Evolutionary conservation across 2,113 vertebrate species (phyloP), one percentile per base, ranked within the genome.

Genomic region (Speoplatyrhinus poulsoni): DNA sequence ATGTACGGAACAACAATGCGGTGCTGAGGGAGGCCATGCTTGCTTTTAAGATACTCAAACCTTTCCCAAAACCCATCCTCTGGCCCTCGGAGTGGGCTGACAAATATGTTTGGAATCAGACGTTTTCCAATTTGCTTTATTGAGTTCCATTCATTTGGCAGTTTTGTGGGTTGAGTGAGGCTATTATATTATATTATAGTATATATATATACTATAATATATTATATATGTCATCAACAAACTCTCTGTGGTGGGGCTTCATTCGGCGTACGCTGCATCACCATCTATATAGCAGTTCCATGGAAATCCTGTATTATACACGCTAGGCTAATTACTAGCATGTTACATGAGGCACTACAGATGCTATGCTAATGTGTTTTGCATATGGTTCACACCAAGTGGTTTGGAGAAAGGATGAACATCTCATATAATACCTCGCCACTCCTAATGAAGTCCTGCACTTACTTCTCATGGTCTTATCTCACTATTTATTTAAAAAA

Each of bases 141-240:
- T 0, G 72, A 75, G 77, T 79, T 79, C 55, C 50, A 68, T 49
- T 11, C n/a, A n/a, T n/a, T n/a, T n/a, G n/a, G n/a, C n/a, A n/a
- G n/a, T n/a, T n/a, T n/a, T n/a, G n/a, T n/a, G 41, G 62, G 3
- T n/a, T 52, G 50, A 13, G 12, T 10, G 47, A 48, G 47, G 12
- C 9, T 10, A 5, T 50, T 8, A n/a, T n/a, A n/a, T n/a, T n/a
- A n/a, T n/a, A n/a, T n/a, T n/a, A n/a, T n/a, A n/a, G n/a, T n/a
- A n/a, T n/a, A n/a, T n/a, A n/a, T n/a, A n/a, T n/a, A n/a, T n/a
- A n/a, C n/a, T n/a, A n/a, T n/a, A n/a, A n/a, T n/a, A n/a, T n/a
- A n/a, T n/a, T n/a, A n/a, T n/a, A n/a, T n/a, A n/a, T 19, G 19
- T 2, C 15, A 55, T 54, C 4, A 54, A 2, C 12, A n/a, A 48